phyloP scores from a whole-genome alignment of 1,140 invertebrate genomes.

The Nautilus pompilius region DNA sequence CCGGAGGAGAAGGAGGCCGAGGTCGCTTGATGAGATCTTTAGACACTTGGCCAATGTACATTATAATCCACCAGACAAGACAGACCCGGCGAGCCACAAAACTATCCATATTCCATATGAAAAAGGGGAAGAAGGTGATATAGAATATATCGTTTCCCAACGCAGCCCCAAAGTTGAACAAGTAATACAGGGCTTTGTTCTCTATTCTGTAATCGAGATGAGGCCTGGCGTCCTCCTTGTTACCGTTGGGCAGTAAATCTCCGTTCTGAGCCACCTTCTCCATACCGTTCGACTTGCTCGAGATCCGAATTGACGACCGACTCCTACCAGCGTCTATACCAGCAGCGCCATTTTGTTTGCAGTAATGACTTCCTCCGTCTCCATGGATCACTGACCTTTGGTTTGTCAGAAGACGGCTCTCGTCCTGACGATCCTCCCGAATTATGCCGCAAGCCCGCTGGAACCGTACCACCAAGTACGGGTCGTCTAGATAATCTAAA shows the following conservation, averaged over 20 bases:
- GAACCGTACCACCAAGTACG: conserved; percentile 11
- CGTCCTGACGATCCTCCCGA: background rate
- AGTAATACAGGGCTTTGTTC: conserved; percentile 83
- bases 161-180: conserved; percentile 78
- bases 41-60: conserved; percentile 70
- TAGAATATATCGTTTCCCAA: conserved; percentile 89
- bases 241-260: background rate
- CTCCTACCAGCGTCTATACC: background rate
- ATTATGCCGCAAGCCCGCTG: conserved; percentile 6
- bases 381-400: background rate
- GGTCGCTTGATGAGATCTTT: conserved; percentile 78
- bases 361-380: background rate
- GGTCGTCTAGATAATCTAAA: conserved; percentile 4
- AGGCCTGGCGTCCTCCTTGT: background rate
- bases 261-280: background rate
- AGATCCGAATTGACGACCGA: background rate
- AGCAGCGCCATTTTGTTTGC: background rate
- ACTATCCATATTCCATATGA: conserved; percentile 80
- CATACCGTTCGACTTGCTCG: background rate
- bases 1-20: conserved; percentile 76
- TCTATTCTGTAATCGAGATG: conserved; percentile 60
- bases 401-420: background rate
- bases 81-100: conserved; percentile 62
- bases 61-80: conserved; percentile 78
- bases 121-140: conserved; percentile 80